A percentile compares a stretch with the other conserved stretches of the same genome.
Evolutionary conservation across 2,888 invertebrate genomes (phyloP).

Genomic region (Ichneumoninae sp.): DNA sequence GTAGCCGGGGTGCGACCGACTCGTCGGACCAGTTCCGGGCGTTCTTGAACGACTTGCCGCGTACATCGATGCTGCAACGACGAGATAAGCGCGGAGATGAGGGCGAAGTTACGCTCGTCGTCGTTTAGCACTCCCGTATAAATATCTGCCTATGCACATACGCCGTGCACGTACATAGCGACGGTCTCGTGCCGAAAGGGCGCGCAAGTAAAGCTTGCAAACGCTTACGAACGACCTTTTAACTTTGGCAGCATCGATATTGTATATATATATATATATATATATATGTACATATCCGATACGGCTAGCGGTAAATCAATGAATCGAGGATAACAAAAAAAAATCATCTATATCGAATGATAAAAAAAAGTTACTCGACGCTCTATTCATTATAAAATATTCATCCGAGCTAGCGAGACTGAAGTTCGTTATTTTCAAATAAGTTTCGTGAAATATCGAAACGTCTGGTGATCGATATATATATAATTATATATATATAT

Average conservation of each 20-base stretch:
- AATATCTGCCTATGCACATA: conserved; percentile 9
- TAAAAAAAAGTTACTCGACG: no score
- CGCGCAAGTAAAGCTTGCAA: background rate
- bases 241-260: background rate
- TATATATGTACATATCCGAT: background rate
- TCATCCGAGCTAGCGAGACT: no score
- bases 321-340: background rate
- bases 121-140: background rate
- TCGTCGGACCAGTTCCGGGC: conserved; percentile 86
- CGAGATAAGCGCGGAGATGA: conserved; percentile 39
- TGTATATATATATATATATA: background rate
- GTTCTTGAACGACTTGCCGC: conserved; percentile 85
- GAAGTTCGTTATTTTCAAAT: no score
- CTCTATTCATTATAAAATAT: no score
- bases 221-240: background rate
- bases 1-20: conserved; percentile 85
- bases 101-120: conserved; percentile 5
- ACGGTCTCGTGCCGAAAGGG: background rate
- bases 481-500: no score
- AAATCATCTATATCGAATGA: background rate
- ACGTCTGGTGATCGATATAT: no score
- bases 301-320: no score
- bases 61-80: conserved; percentile 85
- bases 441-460: no score
- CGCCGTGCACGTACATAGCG: background rate